Evolutionary conservation across 2,113 vertebrate genomes (phyloP), one percentile per base, ranked within the genome.

Genomic region (Theristicus caerulescens): DNA sequence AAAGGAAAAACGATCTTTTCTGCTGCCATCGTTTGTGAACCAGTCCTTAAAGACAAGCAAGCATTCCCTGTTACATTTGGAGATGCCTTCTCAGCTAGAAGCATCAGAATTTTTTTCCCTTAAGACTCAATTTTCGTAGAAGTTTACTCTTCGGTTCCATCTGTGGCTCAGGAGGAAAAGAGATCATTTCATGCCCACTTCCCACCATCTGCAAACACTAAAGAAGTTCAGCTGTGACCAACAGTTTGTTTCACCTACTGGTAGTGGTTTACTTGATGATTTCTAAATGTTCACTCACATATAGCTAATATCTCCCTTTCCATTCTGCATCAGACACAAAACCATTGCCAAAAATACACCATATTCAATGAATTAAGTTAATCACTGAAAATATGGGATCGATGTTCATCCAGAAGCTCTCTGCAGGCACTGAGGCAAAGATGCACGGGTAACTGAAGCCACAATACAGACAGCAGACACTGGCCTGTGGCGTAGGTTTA

Each of bases 21-120:
- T 86, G 38, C 36, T 86, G 77, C 16, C 82, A 85, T 47, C 6
- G 1, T 36, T 49, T 58, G 49, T 57, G 62, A 91, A 67, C 16
- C 29, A 65, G 91, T 34, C 62, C 77, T 91, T 82, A 59, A 74
- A 92, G 85, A 71, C 86, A 90, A 54, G 52, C 62, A 64, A 72
- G 27, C 31, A 16, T 0, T 57, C 15, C 51, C 64, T 86, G 7
- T 32, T 42, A 38, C 13, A 25, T 0, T 73, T 49, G 55, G 79
- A 78, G 80, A 91, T 17, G 58, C 29, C 67, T 86, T 79, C 61
- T 32, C 70, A 79, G 25, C 51, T 19, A 66, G 64, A 70, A 73
- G 66, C 27, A 36, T 38, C 7, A 93, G 38, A 36, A 5, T 7
- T 49, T 71, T 58, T 57, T 46, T 9, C 13, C 73, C 26, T 62